These are phyloP conservation scores for Eptatretus atami DNA, from an alignment of 2,797 vertebrate species.

Conservation along the genomic window DNA sequence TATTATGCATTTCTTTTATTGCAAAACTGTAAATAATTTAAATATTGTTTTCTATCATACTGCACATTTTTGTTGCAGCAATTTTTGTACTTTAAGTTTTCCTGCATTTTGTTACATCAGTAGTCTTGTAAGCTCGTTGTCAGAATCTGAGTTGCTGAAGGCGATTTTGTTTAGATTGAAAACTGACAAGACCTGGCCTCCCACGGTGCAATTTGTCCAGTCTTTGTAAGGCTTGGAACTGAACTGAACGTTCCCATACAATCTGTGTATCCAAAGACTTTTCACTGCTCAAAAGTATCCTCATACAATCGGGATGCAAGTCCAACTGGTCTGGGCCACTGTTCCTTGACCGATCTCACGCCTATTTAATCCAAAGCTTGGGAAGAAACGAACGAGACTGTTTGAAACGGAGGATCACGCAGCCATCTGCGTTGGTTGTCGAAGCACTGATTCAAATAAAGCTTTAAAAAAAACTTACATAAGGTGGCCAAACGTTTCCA, in stretches of 20 bases:
- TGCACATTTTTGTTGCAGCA: too few relatives aligned
- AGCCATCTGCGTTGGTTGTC: conserved; percentile 1
- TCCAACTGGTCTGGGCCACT: too few relatives aligned
- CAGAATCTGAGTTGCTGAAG: too few relatives aligned
- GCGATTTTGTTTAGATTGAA: background rate
- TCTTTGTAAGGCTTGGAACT: conserved; percentile 4
- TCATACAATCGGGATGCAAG: background rate
- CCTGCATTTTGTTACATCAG: too few relatives aligned
- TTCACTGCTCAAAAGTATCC: conserved; percentile 3
- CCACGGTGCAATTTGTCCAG: conserved; percentile 5
- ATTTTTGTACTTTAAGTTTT: too few relatives aligned
- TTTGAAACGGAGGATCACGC: conserved; percentile 2
- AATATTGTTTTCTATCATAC: too few relatives aligned
- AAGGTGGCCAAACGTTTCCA: conserved; percentile 5
- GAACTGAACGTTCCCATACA: background rate
- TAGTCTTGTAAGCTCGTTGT: too few relatives aligned
- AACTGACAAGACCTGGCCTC: conserved; percentile 3
- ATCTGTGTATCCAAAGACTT: conserved; percentile 2
- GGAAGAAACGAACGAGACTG: conserved; percentile 3
- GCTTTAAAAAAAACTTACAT: conserved; percentile 6
- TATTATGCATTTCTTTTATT: too few relatives aligned
- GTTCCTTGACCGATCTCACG: background rate
- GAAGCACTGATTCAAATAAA: conserved; percentile 6
- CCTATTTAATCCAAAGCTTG: conserved; percentile 4
- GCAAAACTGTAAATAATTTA: too few relatives aligned